A percentile compares a stretch with the other conserved stretches of the same genome.
phyloP scores from a whole-genome alignment of 2,113 vertebrate species.

The Colossoma macropomum region DNA sequence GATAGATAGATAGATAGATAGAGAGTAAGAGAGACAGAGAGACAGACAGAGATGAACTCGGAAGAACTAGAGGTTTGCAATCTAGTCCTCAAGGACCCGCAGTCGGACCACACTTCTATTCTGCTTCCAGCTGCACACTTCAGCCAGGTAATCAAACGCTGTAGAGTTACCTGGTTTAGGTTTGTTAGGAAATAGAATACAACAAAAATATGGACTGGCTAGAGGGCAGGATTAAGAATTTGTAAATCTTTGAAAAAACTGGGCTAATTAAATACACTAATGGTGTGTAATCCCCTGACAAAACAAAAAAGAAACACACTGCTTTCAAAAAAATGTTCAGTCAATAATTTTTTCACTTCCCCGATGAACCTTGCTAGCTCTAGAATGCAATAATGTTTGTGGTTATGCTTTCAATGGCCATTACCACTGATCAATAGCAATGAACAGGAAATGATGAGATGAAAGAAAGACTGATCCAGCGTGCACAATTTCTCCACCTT shows the following conservation, averaged over 20 bases:
- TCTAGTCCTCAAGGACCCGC: too few species aligned
- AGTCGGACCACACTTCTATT: too few species aligned
- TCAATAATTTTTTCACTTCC: not conserved
- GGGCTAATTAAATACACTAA: not conserved
- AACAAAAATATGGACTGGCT: not conserved
- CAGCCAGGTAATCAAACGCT: too few species aligned
- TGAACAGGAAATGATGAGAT: slow-evolving; percentile 31
- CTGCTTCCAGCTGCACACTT: too few species aligned
- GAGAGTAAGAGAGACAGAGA: slow-evolving; percentile 23
- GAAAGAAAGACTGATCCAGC: slow-evolving; percentile 57
- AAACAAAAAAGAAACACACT: not conserved
- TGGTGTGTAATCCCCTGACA: too few species aligned
- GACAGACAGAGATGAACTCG: slow-evolving; percentile 7
- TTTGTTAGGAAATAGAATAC: too few species aligned
- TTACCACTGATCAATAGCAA: slow-evolving; percentile 39
- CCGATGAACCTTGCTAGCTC: not conserved
- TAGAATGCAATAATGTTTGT: slow-evolving; percentile 11
- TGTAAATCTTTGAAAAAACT: not conserved
- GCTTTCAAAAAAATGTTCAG: not conserved
- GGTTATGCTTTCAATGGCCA: slow-evolving; percentile 61
- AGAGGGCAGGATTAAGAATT: too few species aligned
- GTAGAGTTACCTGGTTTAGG: too few species aligned
- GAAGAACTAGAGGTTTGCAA: not conserved
- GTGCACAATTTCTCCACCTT: not conserved
- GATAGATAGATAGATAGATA: too few species aligned